Evolutionary conservation across 2,113 vertebrate species (phyloP).

Genomic region (Climacteris rufus): DNA sequence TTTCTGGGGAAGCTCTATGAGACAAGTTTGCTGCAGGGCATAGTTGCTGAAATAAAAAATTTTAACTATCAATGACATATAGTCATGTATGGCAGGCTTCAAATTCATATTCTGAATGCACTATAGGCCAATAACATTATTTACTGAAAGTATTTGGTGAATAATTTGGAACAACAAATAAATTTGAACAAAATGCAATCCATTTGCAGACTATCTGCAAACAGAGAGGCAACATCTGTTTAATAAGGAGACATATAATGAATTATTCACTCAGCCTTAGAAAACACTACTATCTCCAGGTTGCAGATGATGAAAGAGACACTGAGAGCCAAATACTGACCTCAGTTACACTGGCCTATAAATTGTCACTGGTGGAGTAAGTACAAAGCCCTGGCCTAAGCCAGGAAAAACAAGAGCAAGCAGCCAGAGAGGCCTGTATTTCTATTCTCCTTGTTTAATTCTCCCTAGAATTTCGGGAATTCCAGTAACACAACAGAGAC

Average conservation of each 20-base stretch:
- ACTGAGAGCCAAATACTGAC: not conserved
- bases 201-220: conserved; percentile 6
- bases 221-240: conserved; percentile 4
- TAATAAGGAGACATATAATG: not conserved
- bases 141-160: conserved; percentile 7
- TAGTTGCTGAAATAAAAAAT: not conserved
- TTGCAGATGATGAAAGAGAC: not conserved
- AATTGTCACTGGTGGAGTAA: not conserved
- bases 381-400: not conserved
- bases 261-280: conserved; percentile 34
- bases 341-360: not conserved
- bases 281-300: not conserved
- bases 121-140: not conserved
- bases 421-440: not conserved
- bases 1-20: not conserved
- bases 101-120: not conserved
- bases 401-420: not conserved
- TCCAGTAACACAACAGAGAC: not conserved
- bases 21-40: not conserved
- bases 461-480: not conserved
- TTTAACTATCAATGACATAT: not conserved
- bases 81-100: not conserved
- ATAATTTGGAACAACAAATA: conserved; percentile 35
- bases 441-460: not conserved
- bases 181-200: not conserved